A percentile compares a stretch with the other conserved stretches of the same genome.
These are phyloP conservation scores for Ormyrus labotus DNA, from an alignment of 2,888 invertebrate genomes.

Conservation along the genomic window DNA sequence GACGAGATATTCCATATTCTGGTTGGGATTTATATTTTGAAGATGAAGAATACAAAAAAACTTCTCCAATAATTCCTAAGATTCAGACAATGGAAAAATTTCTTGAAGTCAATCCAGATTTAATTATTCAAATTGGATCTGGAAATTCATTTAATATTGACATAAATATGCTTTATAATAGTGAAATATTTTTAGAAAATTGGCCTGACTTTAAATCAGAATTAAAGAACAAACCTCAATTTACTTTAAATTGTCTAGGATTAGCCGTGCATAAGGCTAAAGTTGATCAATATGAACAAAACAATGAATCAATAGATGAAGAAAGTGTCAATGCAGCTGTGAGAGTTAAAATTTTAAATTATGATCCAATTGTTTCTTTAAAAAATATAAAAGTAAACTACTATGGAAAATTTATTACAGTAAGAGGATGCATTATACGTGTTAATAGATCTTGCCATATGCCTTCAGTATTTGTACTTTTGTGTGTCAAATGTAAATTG, in stretches of 20 bases:
- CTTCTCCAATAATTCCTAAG: slow-evolving; percentile 76
- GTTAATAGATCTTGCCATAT: slow-evolving; percentile 86
- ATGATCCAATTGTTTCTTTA: slow-evolving; percentile 82
- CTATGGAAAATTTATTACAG: slow-evolving; percentile 86
- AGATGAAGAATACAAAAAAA: slow-evolving; percentile 78
- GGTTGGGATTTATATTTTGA: slow-evolving; percentile 90
- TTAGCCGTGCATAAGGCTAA: slow-evolving; percentile 88
- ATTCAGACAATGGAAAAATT: slow-evolving; percentile 79
- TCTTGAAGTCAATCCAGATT: slow-evolving; percentile 75
- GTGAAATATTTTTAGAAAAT: slow-evolving; percentile 78
- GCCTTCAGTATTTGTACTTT: slow-evolving; percentile 87
- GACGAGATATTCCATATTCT: slow-evolving; percentile 76
- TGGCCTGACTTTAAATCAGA: slow-evolving; percentile 84
- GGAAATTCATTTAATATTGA: slow-evolving; percentile 80
- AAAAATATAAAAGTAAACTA: slow-evolving; percentile 84
- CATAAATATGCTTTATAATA: slow-evolving; percentile 78
- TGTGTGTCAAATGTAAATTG: slow-evolving; percentile 82
- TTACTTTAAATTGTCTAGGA: slow-evolving; percentile 83
- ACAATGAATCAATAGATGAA: slow-evolving; percentile 63
- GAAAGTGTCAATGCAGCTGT: slow-evolving; percentile 75
- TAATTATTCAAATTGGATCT: slow-evolving; percentile 80
- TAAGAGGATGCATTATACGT: slow-evolving; percentile 90
- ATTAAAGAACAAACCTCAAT: slow-evolving; percentile 82
- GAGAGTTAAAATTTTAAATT: slow-evolving; percentile 80
- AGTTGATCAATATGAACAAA: slow-evolving; percentile 30